Conservation (phyloP, 2,113 vertebrate genomes). For the Neoarius graeffei region DNA sequence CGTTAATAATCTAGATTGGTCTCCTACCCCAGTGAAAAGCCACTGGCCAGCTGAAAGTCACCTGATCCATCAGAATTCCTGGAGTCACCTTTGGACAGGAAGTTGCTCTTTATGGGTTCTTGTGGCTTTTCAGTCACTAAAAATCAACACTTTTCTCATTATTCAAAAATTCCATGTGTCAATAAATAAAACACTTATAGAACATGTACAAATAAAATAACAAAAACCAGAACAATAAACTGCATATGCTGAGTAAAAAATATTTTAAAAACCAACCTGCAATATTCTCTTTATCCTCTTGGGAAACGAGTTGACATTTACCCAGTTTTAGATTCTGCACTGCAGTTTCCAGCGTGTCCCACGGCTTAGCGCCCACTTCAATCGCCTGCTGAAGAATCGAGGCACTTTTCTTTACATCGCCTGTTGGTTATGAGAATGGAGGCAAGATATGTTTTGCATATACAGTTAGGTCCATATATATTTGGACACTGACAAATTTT, state of each 20-base stretch:
- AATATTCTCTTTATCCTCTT: constrained; percentile 86
- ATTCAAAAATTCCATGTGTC: neutral
- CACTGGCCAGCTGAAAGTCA: constrained; percentile 66
- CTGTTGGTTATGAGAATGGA: constrained; percentile 63
- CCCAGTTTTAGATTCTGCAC: constrained; percentile 77
- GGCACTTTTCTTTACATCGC: constrained; percentile 82
- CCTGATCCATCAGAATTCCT: constrained; percentile 67
- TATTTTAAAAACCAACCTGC: constrained; percentile 66
- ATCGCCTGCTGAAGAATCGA: constrained; percentile 87
- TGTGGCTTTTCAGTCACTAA: constrained; percentile 51
- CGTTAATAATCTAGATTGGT: neutral
- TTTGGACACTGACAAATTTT: no score
- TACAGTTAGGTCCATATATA: no score
- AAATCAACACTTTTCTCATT: neutral
- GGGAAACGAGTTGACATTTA: constrained; percentile 70
- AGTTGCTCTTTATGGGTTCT: constrained; percentile 56
- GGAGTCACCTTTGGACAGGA: constrained; percentile 51
- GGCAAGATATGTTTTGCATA: neutral
- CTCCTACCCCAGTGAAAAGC: constrained; percentile 68
- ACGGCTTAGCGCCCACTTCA: constrained; percentile 81
- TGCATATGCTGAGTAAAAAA: neutral
- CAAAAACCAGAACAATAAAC: neutral
- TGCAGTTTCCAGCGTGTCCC: constrained; percentile 79
- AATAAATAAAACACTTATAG: neutral
- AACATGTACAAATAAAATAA: neutral